Percentiles rank a stretch among this genome's conserved stretches.
Evolutionary conservation across 2,888 invertebrate genomes (phyloP).

Genomic region (Apotomis betuletana): DNA sequence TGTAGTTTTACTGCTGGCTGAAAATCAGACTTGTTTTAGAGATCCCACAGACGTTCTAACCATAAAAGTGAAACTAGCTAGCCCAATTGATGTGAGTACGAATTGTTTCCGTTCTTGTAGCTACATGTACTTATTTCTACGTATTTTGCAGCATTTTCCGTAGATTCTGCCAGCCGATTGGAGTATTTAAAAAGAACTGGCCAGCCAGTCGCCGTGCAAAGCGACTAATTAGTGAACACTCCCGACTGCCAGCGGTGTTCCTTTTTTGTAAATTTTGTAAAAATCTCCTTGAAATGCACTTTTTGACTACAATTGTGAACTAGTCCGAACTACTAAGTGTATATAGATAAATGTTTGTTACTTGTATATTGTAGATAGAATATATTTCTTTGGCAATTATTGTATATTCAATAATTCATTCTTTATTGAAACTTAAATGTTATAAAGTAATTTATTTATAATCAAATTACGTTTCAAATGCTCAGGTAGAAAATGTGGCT

Average conservation of each 20-base stretch:
- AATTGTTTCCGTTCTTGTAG: background rate
- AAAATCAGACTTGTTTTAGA: constrained; percentile 31
- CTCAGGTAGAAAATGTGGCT: constrained; percentile 67
- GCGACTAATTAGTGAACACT: constrained; percentile 47
- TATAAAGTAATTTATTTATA: constrained; percentile 75
- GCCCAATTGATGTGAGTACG: background rate
- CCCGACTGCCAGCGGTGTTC: constrained; percentile 62
- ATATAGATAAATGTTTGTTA: constrained; percentile 83
- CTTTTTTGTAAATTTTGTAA: constrained; percentile 74
- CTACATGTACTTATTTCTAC: background rate
- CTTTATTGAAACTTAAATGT: constrained; percentile 72
- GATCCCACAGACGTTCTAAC: constrained; percentile 4
- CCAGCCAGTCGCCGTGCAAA: constrained; percentile 27
- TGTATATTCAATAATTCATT: constrained; percentile 76
- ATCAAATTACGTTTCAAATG: constrained; percentile 67
- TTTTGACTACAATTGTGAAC: constrained; percentile 78
- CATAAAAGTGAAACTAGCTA: constrained; percentile 18
- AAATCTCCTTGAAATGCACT: constrained; percentile 60
- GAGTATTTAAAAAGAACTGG: background rate
- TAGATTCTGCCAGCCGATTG: background rate
- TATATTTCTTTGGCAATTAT: constrained; percentile 78
- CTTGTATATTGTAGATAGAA: constrained; percentile 83
- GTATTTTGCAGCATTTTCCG: background rate
- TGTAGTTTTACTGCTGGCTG: constrained; percentile 42
- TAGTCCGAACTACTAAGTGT: constrained; percentile 82